Base-by-base conservation (phyloP, 2,113 vertebrate species). In the Trematocara macrostoma region DNA sequence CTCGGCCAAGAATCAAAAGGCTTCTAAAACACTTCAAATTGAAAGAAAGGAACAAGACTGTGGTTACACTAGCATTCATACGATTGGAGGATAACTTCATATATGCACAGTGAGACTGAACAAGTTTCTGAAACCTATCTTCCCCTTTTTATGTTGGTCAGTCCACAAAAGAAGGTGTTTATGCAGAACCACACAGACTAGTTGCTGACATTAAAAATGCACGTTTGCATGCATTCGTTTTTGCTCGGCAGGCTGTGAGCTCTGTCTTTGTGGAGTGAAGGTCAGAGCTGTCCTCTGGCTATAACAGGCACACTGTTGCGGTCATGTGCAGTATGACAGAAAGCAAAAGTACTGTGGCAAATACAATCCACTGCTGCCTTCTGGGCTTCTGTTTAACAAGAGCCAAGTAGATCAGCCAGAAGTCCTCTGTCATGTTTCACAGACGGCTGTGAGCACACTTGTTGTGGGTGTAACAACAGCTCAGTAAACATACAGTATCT, bases 261-360 rank as follows among this genome's bases (percentile, higher is more conserved):
- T 84, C 69, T 61, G 79, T 88, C 57, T 91, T 71, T 86, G 83
- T 82, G 81, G 69, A 88, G 91, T 92, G 95, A 95, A 96, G 94
- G 95, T 95, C 95, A 94, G 83, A 83, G 86, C 76, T 86, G 88
- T 94, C 95, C 94, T 91, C 90, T 79, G 92, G 94, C 94, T 90
- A 89, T 79, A 88, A 89, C 86, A 56, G 76, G 89, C 81, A 78
- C 89, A 52, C 84, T 86, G 90, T 89, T 86, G 64, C 59, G 83
- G 84, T 91, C 83, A 87, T 95, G 93, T 93, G 87, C 92, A 82
- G 82, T 82, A 78, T 61, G 92, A 91, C 84, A 91, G 88, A 85
- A 61, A 88, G 82, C 85, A 85, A 88, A 88, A 67, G 26, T 87
- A 81, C 57, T 79, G 87, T 88, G 81, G 85, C 84, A 85, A 78